Evolutionary conservation across 2,888 invertebrate species (phyloP).

Genomic region (Dusona sp.): DNA sequence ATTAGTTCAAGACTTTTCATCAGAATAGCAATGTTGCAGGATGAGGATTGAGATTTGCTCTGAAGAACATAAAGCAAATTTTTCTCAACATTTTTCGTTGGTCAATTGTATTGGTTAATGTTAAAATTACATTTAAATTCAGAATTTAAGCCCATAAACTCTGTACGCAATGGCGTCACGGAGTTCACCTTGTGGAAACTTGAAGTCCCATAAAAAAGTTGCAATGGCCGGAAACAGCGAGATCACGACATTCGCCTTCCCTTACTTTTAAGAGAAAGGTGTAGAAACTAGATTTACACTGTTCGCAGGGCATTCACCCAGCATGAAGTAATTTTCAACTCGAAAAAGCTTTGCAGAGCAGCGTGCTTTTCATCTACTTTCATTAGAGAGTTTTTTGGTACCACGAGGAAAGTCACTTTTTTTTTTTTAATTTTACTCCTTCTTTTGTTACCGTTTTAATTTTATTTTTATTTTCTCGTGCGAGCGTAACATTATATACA

Average conservation of each 20-base stretch:
- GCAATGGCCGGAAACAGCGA: background rate
- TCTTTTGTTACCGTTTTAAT: constrained; percentile 4
- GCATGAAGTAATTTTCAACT: constrained; percentile 47
- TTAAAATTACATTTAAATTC: background rate
- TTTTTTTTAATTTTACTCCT: background rate
- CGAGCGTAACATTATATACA: constrained; percentile 18
- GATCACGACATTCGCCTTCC: background rate
- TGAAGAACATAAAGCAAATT: background rate
- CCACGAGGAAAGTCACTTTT: constrained; percentile 3
- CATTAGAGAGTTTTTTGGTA: constrained; percentile 24
- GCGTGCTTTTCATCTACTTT: constrained; percentile 31
- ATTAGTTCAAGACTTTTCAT: background rate
- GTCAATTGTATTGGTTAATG: background rate
- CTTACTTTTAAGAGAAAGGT: background rate
- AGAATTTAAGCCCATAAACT: background rate
- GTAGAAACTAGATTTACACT: constrained; percentile 20
- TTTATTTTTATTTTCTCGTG: constrained; percentile 11
- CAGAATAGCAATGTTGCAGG: background rate
- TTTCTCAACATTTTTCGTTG: background rate
- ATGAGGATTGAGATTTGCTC: background rate
- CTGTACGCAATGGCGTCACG: background rate
- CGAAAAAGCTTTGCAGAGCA: constrained; percentile 40
- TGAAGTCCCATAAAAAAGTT: constrained; percentile 54
- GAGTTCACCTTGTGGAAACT: constrained; percentile 16
- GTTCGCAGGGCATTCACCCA: background rate